phyloP scores from a whole-genome alignment of 2,888 invertebrate species.

The Sepiola atlantica region DNA sequence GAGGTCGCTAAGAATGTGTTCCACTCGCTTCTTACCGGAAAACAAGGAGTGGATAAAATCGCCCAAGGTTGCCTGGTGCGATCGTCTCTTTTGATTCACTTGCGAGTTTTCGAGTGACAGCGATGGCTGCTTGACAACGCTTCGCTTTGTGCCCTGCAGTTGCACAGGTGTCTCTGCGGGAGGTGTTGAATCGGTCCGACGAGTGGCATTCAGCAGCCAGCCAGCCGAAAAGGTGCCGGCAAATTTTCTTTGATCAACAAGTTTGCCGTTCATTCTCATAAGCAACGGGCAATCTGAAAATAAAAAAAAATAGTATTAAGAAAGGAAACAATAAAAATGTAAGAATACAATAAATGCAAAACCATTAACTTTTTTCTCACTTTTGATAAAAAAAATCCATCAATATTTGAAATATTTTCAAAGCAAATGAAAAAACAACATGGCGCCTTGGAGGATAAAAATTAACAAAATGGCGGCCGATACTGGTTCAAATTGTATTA shows the following conservation, averaged over 20 bases:
- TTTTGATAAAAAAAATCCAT: no score
- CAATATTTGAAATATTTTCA: no score
- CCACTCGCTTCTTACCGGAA: constrained; percentile 24
- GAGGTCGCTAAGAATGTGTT: background rate
- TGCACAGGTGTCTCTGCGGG: background rate
- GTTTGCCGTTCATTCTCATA: background rate
- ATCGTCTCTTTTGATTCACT: background rate
- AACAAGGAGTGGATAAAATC: constrained; percentile 39
- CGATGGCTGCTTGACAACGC: background rate
- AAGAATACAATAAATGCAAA: no score
- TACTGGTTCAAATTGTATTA: background rate
- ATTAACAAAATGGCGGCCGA: no score
- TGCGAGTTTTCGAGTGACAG: background rate
- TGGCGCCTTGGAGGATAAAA: no score
- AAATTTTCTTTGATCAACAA: background rate
- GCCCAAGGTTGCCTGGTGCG: background rate
- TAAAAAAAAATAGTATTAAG: background rate
- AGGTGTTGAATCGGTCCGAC: background rate
- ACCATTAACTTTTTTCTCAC: no score
- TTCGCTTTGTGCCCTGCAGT: background rate
- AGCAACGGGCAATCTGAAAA: background rate
- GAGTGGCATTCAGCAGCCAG: background rate
- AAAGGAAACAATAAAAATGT: background rate
- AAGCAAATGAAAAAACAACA: no score
- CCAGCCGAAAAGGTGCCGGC: background rate